These are phyloP conservation scores for Anguilla megastoma DNA, from an alignment of 2,797 vertebrate species.

Conservation along the genomic window DNA sequence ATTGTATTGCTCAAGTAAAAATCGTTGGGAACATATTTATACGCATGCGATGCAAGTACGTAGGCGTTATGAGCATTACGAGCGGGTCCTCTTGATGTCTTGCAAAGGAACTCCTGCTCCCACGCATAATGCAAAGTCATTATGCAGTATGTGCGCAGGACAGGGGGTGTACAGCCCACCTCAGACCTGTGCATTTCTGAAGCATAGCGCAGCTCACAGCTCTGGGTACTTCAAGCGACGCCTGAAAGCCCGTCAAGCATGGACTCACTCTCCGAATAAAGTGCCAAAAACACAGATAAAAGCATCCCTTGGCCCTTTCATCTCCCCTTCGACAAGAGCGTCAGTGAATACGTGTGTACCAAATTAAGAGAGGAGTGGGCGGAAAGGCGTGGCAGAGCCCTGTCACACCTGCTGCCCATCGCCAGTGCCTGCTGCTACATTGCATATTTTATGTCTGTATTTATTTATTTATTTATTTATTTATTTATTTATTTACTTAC, in stretches of 20 bases:
- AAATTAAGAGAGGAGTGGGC: background rate
- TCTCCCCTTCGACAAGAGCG: slow-evolving; percentile 9
- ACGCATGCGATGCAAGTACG: background rate
- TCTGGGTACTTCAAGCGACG: background rate
- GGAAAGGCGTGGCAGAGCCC: background rate
- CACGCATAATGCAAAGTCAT: background rate
- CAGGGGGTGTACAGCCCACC: background rate
- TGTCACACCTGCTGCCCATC: background rate
- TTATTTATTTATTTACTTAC: background rate
- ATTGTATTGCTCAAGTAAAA: background rate
- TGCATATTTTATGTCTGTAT: background rate
- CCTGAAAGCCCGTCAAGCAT: background rate
- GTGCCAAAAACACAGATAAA: slow-evolving; percentile 35
- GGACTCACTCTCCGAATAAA: background rate
- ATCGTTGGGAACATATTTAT: background rate
- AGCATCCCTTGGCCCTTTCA: slow-evolving; percentile 24
- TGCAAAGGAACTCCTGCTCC: background rate
- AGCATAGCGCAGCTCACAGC: background rate
- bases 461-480: background rate
- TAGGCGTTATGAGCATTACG: background rate
- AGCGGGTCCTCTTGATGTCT: background rate
- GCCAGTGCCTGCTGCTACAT: background rate
- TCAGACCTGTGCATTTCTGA: background rate
- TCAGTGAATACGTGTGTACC: background rate
- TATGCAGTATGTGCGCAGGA: background rate